Evolutionary conservation across 2,888 invertebrate species (phyloP).

Genomic region (Lacanobia wlatinum): DNA sequence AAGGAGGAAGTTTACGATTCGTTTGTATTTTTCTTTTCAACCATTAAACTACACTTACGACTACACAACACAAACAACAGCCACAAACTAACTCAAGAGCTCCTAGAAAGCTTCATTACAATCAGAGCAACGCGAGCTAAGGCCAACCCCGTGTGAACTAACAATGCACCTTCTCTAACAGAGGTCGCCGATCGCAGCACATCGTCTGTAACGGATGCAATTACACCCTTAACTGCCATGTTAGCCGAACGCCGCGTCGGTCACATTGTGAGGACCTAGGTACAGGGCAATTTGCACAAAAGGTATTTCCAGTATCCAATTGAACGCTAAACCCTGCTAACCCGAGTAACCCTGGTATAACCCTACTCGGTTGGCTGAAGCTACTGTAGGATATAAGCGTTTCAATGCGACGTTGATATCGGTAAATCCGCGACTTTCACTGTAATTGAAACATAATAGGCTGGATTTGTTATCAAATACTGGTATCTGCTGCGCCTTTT

Average conservation of each 20-base stretch:
- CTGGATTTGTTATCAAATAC: conserved; percentile 32
- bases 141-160: conserved; percentile 35
- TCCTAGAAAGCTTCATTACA: background rate
- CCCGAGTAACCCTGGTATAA: conserved; percentile 8
- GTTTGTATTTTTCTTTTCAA: background rate
- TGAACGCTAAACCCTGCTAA: conserved; percentile 64
- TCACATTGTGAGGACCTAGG: conserved; percentile 71
- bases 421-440: conserved; percentile 26
- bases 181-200: conserved; percentile 70
- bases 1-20: background rate
- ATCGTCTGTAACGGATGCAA: conserved; percentile 82
- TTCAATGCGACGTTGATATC: conserved; percentile 41
- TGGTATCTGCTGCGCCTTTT: background rate
- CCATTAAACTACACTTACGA: background rate
- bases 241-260: conserved; percentile 69
- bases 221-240: conserved; percentile 72
- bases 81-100: background rate
- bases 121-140: background rate
- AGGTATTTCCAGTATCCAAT: conserved; percentile 72
- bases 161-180: conserved; percentile 64
- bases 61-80: background rate
- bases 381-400: conserved; percentile 24
- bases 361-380: conserved; percentile 31
- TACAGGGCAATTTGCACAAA: conserved; percentile 74
- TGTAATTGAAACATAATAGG: conserved; percentile 36